Evolutionary conservation across 1,140 invertebrate species (phyloP).

Genomic region (Tetramorium simillimum): DNA sequence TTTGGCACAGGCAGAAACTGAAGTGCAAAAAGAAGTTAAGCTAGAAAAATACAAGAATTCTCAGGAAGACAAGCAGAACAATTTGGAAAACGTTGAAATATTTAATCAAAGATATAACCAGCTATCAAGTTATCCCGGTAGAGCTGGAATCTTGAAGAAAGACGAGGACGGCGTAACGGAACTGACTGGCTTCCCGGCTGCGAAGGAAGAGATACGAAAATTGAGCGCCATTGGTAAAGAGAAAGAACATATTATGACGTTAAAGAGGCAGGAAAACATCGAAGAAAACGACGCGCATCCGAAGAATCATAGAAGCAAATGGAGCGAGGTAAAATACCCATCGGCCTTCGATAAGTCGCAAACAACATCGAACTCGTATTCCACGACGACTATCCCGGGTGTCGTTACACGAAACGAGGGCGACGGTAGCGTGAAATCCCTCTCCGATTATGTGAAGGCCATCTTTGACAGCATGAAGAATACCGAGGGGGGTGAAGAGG

Average conservation of each 20-base stretch:
- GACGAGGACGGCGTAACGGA: background rate
- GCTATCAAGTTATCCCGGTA: background rate
- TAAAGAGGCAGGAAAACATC: background rate
- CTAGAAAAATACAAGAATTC: background rate
- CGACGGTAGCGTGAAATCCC: constrained; percentile 70
- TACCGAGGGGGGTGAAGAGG: constrained; percentile 72
- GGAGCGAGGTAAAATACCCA: constrained; percentile 81
- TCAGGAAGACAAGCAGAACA: constrained; percentile 3
- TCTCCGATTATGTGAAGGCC: constrained; percentile 82
- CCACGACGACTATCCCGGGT: constrained; percentile 21
- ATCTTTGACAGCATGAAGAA: constrained; percentile 83
- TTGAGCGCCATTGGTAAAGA: background rate
- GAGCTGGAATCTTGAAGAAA: background rate
- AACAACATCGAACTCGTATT: constrained; percentile 62
- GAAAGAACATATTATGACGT: constrained; percentile 3
- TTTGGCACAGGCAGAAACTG: background rate
- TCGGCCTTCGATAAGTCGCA: constrained; percentile 70
- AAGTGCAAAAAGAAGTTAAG: background rate
- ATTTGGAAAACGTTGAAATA: constrained; percentile 16
- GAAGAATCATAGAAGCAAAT: constrained; percentile 81
- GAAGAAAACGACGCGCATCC: constrained; percentile 71
- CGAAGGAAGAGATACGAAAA: background rate
- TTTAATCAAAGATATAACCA: constrained; percentile 13
- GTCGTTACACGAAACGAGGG: constrained; percentile 52
- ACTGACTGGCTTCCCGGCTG: background rate